phyloP scores from a whole-genome alignment of 2,797 vertebrate species.

The Sardinella longiceps region DNA sequence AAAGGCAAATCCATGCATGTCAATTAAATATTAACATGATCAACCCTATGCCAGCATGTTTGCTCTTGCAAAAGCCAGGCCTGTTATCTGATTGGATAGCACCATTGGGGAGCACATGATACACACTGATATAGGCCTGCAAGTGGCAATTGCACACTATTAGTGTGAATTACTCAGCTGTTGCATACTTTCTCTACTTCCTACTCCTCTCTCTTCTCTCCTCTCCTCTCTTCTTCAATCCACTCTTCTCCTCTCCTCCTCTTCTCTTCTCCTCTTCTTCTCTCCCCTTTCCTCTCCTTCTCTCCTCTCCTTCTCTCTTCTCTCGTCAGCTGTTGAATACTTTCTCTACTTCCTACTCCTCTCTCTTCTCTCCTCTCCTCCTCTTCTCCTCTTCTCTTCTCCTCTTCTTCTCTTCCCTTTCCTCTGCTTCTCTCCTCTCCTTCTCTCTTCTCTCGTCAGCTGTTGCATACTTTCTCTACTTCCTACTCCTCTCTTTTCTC shows the following conservation, averaged over 20 bases:
- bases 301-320: constrained; percentile 16
- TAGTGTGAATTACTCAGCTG: background rate
- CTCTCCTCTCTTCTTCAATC: constrained; percentile 22
- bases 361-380: constrained; percentile 7
- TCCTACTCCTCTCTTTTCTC: constrained; percentile 27
- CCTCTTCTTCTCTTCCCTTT: too few relatives aligned
- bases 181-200: background rate
- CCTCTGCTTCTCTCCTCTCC: too few relatives aligned
- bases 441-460: background rate
- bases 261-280: constrained; percentile 30
- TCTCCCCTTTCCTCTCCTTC: constrained; percentile 20
- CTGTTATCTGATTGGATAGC: background rate
- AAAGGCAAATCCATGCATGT: background rate
- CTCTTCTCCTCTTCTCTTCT: background rate
- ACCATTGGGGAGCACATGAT: background rate
- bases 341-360: too few relatives aligned
- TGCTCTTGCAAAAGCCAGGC: background rate
- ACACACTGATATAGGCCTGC: too few relatives aligned
- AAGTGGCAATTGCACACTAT: background rate
- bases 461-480: constrained; percentile 1
- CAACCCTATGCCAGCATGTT: background rate
- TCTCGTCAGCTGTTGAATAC: too few relatives aligned
- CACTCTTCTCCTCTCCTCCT: constrained; percentile 1
- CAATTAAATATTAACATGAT: background rate
- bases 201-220: constrained; percentile 29